Conservation (phyloP, 1,140 invertebrate genomes). For the Triops longicaudatus region DNA sequence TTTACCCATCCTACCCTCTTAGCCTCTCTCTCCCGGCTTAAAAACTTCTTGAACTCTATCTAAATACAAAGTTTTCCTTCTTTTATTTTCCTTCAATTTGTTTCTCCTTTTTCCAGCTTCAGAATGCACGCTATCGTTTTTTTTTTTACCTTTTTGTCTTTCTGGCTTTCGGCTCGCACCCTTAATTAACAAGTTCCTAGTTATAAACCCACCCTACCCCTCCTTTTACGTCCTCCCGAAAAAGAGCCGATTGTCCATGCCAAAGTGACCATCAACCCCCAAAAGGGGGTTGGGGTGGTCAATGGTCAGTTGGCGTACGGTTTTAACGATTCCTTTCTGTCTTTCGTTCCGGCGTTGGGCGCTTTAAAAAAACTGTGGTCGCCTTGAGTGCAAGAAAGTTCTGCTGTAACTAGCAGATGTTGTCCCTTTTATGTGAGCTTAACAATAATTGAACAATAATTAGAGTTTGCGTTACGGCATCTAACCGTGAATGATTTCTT, state of each 20-base stretch:
- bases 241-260: not conserved
- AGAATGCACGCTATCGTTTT: not conserved
- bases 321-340: not conserved
- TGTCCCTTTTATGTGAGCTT: no score
- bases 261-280: not conserved
- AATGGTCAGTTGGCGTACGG: not conserved
- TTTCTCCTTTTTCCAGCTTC: not conserved
- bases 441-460: constrained; percentile 11
- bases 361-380: not conserved
- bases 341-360: not conserved
- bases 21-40: not conserved
- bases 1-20: not conserved
- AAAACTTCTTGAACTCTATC: not conserved
- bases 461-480: constrained; percentile 4
- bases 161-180: no score
- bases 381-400: no score
- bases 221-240: not conserved
- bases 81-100: constrained; percentile 16
- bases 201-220: no score
- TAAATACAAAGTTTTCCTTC: not conserved
- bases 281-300: not conserved
- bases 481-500: not conserved
- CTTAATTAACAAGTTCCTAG: no score
- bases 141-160: constrained; percentile 7
- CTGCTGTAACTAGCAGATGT: no score